Evolutionary conservation across 2,888 invertebrate species (phyloP).

Genomic region (Lycophotia porphyrea): DNA sequence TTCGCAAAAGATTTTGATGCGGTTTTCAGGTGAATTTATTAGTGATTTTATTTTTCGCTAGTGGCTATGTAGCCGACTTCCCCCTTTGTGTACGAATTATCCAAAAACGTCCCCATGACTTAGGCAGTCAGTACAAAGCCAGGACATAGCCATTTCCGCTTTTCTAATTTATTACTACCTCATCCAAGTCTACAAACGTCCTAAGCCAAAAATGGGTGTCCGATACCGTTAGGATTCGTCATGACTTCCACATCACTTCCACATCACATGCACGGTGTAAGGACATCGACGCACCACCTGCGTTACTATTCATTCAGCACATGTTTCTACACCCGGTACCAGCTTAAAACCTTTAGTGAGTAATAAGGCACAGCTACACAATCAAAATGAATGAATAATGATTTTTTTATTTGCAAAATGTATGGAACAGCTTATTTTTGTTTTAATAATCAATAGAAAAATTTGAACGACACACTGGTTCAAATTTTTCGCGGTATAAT

Average conservation of each 20-base stretch:
- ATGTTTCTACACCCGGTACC: not conserved
- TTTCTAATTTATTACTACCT: not conserved
- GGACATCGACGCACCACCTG: not conserved
- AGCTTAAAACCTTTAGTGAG: not conserved
- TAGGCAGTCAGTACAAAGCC: not conserved
- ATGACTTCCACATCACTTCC: not conserved
- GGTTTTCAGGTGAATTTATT: not conserved
- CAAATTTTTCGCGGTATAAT: too few relatives aligned
- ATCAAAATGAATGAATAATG: not conserved
- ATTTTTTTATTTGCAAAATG: not conserved
- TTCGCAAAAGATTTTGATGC: not conserved
- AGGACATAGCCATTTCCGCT: too few relatives aligned
- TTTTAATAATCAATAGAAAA: not conserved
- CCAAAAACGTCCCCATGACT: not conserved
- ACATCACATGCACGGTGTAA: not conserved
- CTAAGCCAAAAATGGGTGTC: not conserved
- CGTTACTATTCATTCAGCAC: not conserved
- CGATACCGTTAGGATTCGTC: not conserved
- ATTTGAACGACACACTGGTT: too few relatives aligned
- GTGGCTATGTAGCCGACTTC: not conserved
- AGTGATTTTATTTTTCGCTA: not conserved
- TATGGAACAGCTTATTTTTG: not conserved
- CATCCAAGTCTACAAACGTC: conserved; percentile 12
- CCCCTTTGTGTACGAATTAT: not conserved
- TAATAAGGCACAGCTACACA: not conserved